These are phyloP conservation scores for Thalpophila matura DNA, from an alignment of 2,888 invertebrate species.

Conservation along the genomic window DNA sequence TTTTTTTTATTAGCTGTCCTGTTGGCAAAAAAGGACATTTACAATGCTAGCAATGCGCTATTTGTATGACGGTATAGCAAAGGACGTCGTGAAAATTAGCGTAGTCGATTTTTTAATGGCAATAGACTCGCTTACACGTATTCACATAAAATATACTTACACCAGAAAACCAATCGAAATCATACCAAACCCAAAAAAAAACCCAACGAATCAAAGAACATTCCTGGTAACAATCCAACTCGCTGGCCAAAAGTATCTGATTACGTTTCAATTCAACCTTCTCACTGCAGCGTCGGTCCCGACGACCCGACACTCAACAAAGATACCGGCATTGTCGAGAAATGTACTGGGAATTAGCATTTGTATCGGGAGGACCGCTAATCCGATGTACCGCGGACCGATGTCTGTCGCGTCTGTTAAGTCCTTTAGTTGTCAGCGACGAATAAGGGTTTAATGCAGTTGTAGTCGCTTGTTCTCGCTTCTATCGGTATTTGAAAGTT, in stretches of 20 bases:
- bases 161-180: constrained; percentile 13
- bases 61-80: no score
- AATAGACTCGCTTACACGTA: no score
- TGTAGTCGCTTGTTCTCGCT: constrained; percentile 3
- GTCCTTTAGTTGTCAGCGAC: constrained; percentile 48
- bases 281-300: constrained; percentile 11
- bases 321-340: constrained; percentile 12
- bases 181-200: background rate
- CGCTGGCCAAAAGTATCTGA: constrained; percentile 54
- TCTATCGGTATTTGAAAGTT: constrained; percentile 10
- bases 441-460: constrained; percentile 26
- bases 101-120: no score
- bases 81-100: no score
- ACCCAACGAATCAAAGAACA: constrained; percentile 45
- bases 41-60: no score
- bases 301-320: constrained; percentile 23
- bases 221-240: constrained; percentile 55
- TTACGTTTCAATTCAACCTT: constrained; percentile 58
- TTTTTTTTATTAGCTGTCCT: no score
- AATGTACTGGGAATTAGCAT: constrained; percentile 44
- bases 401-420: constrained; percentile 46
- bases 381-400: constrained; percentile 47
- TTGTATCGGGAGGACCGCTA: constrained; percentile 55
- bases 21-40: no score
- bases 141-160: constrained; percentile 31